phyloP scores from a whole-genome alignment of 2,113 vertebrate species.

The Pterophyllum scalare region DNA sequence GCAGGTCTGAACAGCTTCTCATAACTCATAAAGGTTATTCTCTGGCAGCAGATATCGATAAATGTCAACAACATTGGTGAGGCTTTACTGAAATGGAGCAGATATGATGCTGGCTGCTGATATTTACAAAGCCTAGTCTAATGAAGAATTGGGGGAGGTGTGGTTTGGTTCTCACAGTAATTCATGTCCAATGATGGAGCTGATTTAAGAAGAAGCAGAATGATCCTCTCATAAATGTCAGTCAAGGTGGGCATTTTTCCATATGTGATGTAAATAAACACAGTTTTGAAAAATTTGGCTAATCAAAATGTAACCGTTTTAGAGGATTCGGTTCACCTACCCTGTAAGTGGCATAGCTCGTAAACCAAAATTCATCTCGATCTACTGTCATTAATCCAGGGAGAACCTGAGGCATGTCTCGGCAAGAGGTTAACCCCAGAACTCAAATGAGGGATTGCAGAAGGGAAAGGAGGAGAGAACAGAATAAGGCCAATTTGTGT shows the following conservation, averaged over 20 bases:
- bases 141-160: constrained; percentile 33
- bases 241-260: background rate
- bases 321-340: background rate
- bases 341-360: constrained; percentile 31
- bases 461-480: constrained; percentile 47
- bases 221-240: constrained; percentile 12
- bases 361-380: constrained; percentile 49
- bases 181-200: constrained; percentile 15
- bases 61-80: constrained; percentile 67
- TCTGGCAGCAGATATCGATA: constrained; percentile 70
- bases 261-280: background rate
- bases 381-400: constrained; percentile 74
- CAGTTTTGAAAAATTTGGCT: background rate
- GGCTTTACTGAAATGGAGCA: constrained; percentile 64
- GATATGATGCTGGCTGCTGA: constrained; percentile 62
- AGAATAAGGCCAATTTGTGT: constrained; percentile 80
- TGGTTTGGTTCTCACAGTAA: constrained; percentile 18
- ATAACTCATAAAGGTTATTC: constrained; percentile 76
- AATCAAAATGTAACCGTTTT: background rate
- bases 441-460: constrained; percentile 74
- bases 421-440: constrained; percentile 60
- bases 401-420: constrained; percentile 73
- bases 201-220: background rate
- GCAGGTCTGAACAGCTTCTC: constrained; percentile 61
- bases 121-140: constrained; percentile 62